Base-by-base conservation (phyloP, 2,113 vertebrate species). In the Zapornia atra region DNA sequence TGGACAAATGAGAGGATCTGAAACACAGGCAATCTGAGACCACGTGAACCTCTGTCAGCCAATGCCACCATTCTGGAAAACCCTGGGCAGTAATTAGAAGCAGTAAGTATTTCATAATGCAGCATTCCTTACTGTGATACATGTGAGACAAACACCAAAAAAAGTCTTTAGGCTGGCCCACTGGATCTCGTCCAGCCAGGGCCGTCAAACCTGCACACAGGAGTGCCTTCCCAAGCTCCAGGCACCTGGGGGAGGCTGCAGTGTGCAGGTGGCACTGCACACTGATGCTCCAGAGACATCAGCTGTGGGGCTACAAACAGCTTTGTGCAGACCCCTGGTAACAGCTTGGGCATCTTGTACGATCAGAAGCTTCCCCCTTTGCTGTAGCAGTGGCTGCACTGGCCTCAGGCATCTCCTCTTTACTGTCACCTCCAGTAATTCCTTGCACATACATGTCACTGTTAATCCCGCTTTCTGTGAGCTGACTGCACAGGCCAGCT, bases 361-460 rank as follows among this genome's bases (percentile, higher is more conserved):
- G 57, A n/a, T 46, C 64, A 56, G 76, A 36, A 83, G 15, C 46
- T 73, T 86, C 28, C 15, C 13, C 4, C 12, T 90, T 6, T 57
- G 36, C 42, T 4, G 1, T 0, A 28, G 40, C 14, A 63, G 44
- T 5, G 51, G 29, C 38, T 56, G 50, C 57, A 31, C 0, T 31
- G n/a, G 34, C 82, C 4, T 1, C 63, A 20, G 53, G 11, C 63
- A 31, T 28, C 54, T 79, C 50, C 10, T 76, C 33, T 53, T 91
- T n/a, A 19, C 40, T 36, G 36, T 66, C 51, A 54, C 31, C 22
- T 59, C 17, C 51, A 46, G 54, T 48, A 34, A 86, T 54, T 92
- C 71, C 78, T 59, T 34, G 59, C 31, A 46, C 0, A 0, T 4
- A 7, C 26, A 29, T 0, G 0, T 4, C 44, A 8, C 33, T 21